A percentile compares a stretch with the other conserved stretches of the same genome.
Evolutionary conservation across 1,140 invertebrate species (phyloP).

Genomic region (Holotrichia oblita): DNA sequence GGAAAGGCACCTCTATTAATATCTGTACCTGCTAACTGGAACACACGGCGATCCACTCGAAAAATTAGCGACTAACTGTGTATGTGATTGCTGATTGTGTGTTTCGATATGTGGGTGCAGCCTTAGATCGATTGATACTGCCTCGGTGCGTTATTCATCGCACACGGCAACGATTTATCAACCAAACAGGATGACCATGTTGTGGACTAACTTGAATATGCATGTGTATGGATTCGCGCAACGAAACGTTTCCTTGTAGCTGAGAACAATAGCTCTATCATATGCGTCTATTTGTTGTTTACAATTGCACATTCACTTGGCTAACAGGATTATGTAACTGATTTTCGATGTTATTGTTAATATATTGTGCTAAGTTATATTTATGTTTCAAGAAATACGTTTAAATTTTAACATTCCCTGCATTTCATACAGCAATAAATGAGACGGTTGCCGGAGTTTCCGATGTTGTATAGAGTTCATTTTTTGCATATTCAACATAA

Average conservation of each 20-base stretch:
- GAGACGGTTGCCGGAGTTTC: too few species aligned
- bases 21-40: slow-evolving; percentile 50
- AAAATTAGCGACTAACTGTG: slow-evolving; percentile 43
- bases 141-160: slow-evolving; percentile 45
- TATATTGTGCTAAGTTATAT: too few species aligned
- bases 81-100: slow-evolving; percentile 48
- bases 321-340: not conserved
- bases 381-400: too few species aligned
- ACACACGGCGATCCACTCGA: slow-evolving; percentile 43
- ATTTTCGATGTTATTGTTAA: not conserved
- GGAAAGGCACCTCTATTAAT: slow-evolving; percentile 48
- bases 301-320: not conserved
- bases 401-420: too few species aligned
- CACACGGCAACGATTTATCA: slow-evolving; percentile 46
- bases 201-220: slow-evolving; percentile 23
- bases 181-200: slow-evolving; percentile 35
- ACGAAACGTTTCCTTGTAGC: slow-evolving; percentile 30
- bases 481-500: too few species aligned
- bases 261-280: slow-evolving; percentile 21
- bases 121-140: slow-evolving; percentile 45
- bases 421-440: too few species aligned
- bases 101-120: slow-evolving; percentile 46
- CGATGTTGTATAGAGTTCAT: too few species aligned
- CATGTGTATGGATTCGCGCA: slow-evolving; percentile 16
- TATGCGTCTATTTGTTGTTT: slow-evolving; percentile 12